phyloP scores from a whole-genome alignment of 1,140 invertebrate genomes.

The Drosophila nannoptera region DNA sequence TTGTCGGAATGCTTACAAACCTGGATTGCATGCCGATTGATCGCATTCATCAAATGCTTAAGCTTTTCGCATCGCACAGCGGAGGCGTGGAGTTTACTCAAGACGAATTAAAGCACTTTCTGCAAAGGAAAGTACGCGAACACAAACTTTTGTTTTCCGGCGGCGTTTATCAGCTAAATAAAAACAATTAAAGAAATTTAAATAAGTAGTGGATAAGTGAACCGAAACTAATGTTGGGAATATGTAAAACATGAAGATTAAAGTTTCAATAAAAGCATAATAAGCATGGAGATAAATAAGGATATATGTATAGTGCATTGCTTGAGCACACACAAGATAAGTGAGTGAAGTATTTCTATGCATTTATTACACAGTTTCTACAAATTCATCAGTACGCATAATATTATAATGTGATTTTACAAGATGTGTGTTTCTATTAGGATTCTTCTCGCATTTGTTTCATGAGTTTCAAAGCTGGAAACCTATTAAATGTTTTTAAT shows the following conservation, averaged over 20 bases:
- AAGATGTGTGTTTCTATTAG: constrained; percentile 32
- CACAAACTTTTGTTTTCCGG: constrained; percentile 91
- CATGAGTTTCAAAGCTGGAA: constrained; percentile 48
- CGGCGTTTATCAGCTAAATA: constrained; percentile 91
- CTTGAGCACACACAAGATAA: constrained; percentile 1
- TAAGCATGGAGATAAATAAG: too few species aligned
- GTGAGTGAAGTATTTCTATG: constrained; percentile 1
- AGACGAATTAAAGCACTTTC: constrained; percentile 91
- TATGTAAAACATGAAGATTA: too few species aligned
- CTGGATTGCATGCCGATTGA: constrained; percentile 95
- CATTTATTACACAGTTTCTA: constrained; percentile 22
- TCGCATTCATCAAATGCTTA: constrained; percentile 97
- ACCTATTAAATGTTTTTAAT: constrained; percentile 47
- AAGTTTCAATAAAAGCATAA: too few species aligned
- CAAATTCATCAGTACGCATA: constrained; percentile 22
- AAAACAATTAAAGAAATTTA: not conserved
- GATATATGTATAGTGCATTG: too few species aligned
- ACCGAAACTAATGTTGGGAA: not conserved
- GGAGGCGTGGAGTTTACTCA: constrained; percentile 92
- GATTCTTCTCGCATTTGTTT: constrained; percentile 20
- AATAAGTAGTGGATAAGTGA: not conserved
- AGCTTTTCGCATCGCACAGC: constrained; percentile 96
- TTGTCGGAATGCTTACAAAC: constrained; percentile 97
- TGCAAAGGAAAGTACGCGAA: constrained; percentile 95
- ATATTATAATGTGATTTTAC: constrained; percentile 31